A percentile compares a stretch with the other conserved stretches of the same genome.
Evolutionary conservation across 2,888 invertebrate genomes (phyloP).

Genomic region (Andricus curvator): DNA sequence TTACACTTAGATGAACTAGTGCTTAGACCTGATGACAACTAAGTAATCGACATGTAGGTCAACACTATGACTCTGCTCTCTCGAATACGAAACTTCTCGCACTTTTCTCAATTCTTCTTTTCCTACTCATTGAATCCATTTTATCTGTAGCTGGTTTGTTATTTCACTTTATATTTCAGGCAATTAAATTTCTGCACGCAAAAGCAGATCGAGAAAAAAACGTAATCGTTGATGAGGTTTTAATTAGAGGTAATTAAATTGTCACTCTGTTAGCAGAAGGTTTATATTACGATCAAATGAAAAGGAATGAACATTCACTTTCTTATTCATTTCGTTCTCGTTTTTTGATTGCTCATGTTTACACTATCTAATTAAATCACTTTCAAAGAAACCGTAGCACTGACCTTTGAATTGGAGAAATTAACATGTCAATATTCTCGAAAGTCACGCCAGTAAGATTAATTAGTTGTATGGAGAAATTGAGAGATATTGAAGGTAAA

Average conservation of each 20-base stretch:
- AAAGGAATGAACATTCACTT: background rate
- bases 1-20: slow-evolving; percentile 43
- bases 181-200: background rate
- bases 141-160: background rate
- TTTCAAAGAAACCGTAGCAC: slow-evolving; percentile 28
- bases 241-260: background rate
- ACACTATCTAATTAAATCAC: slow-evolving; percentile 19
- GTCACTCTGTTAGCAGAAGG: background rate
- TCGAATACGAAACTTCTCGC: background rate
- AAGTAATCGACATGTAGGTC: background rate
- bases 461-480: background rate
- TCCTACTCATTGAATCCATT: background rate
- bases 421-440: background rate
- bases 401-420: slow-evolving; percentile 17
- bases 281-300: background rate
- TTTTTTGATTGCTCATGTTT: background rate
- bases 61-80: background rate
- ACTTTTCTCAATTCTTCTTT: background rate
- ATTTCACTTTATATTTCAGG: background rate
- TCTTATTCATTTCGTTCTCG: background rate
- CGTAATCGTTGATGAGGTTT: background rate
- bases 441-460: background rate
- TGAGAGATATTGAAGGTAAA: too few relatives aligned
- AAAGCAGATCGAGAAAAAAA: background rate
- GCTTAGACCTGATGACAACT: slow-evolving; percentile 12